phyloP scores from a whole-genome alignment of 1,140 invertebrate genomes.

The Dendrolimus punctatus region DNA sequence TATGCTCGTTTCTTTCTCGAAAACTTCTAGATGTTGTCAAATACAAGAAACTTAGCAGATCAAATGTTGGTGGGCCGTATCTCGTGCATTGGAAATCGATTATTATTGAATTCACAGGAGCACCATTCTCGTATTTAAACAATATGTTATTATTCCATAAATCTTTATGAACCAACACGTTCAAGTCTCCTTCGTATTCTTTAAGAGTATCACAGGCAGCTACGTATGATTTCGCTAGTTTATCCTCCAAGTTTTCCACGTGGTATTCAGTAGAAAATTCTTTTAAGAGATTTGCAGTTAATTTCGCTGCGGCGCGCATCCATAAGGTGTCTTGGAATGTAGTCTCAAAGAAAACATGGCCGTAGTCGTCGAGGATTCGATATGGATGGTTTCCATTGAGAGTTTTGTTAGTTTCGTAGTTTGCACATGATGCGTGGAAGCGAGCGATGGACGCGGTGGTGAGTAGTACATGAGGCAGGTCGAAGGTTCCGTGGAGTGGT shows the following conservation, averaged over 20 bases:
- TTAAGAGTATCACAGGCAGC: constrained; percentile 31
- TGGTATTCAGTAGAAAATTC: constrained; percentile 31
- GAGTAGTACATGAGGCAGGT: constrained; percentile 27
- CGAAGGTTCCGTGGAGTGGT: constrained; percentile 23
- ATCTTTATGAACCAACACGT: constrained; percentile 69
- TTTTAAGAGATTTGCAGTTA: constrained; percentile 30
- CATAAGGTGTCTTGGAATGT: constrained; percentile 34
- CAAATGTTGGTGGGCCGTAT: constrained; percentile 62
- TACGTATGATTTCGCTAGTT: constrained; percentile 23
- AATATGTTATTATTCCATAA: constrained; percentile 70
- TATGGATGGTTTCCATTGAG: constrained; percentile 9
- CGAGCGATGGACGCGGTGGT: constrained; percentile 28
- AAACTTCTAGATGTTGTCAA: constrained; percentile 48
- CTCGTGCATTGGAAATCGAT: constrained; percentile 62
- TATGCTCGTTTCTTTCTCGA: constrained; percentile 32
- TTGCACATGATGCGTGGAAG: constrained; percentile 47
- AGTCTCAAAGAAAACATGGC: constrained; percentile 23
- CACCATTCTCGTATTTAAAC: constrained; percentile 49
- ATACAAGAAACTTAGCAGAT: constrained; percentile 55
- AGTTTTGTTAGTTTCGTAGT: constrained; percentile 30
- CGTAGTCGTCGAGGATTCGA: constrained; percentile 24
- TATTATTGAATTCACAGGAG: constrained; percentile 43
- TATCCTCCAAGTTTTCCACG: constrained; percentile 24
- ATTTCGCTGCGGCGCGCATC: constrained; percentile 33
- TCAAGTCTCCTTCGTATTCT: constrained; percentile 35